A percentile compares a stretch with the other conserved stretches of the same genome.
Conservation (phyloP, 2,113 vertebrate genomes). For the Phylloscopus whistleri region DNA sequence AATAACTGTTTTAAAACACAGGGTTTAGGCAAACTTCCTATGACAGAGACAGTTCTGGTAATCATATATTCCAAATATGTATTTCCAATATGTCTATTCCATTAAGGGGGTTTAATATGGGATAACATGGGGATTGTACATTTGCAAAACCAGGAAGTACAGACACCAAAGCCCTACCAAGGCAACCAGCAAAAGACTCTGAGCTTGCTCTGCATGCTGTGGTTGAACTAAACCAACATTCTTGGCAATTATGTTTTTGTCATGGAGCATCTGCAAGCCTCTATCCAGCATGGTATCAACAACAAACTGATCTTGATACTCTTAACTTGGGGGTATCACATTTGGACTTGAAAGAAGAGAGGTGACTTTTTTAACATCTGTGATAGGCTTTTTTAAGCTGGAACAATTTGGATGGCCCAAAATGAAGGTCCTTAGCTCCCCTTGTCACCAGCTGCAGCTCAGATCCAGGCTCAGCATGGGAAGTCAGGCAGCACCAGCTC, state of each 20-base stretch:
- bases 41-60: neutral
- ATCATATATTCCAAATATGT: neutral
- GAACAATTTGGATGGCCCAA: neutral
- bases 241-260: neutral
- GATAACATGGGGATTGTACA: neutral
- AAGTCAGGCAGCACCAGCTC: neutral
- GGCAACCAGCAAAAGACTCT: neutral
- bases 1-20: neutral
- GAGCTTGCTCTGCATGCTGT: neutral
- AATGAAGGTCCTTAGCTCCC: neutral
- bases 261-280: neutral
- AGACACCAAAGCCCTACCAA: neutral
- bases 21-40: neutral
- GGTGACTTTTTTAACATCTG: neutral
- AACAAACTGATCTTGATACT: neutral
- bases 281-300: fast-evolving
- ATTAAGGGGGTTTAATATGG: neutral
- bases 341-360: neutral
- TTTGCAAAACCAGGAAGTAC: neutral
- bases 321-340: neutral
- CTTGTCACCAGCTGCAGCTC: neutral
- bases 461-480: neutral
- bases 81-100: neutral
- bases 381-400: neutral
- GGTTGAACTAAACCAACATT: neutral